These are phyloP conservation scores for Gymnothorax javanicus DNA, from an alignment of 2,797 vertebrate genomes.

Conservation along the genomic window DNA sequence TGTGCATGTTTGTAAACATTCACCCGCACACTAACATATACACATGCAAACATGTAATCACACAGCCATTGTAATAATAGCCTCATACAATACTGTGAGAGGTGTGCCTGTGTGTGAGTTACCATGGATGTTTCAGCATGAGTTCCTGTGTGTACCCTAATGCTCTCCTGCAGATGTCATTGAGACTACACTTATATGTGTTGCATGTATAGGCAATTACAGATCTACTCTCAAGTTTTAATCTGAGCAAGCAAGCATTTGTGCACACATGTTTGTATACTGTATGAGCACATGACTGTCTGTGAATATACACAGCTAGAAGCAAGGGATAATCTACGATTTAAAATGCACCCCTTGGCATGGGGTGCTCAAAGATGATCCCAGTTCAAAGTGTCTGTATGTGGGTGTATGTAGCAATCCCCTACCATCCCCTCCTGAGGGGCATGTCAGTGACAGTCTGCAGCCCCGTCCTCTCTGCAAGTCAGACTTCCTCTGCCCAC, in stretches of 20 bases:
- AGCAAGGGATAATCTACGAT: neutral
- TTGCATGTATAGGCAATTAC: neutral
- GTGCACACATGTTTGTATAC: slow-evolving; percentile 29
- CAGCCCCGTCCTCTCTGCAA: slow-evolving; percentile 40
- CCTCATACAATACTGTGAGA: neutral
- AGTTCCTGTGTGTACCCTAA: slow-evolving; percentile 31
- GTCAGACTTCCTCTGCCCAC: neutral
- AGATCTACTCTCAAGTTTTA: neutral
- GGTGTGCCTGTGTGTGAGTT: neutral
- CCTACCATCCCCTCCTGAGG: neutral
- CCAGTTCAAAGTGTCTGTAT: neutral
- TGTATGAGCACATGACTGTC: slow-evolving; percentile 41
- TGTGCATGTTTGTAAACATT: too few relatives aligned
- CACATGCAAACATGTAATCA: neutral
- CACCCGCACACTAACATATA: neutral
- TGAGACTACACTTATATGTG: slow-evolving; percentile 32
- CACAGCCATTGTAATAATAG: neutral
- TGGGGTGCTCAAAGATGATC: too few relatives aligned
- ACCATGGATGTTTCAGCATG: slow-evolving; percentile 30
- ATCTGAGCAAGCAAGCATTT: slow-evolving; percentile 35
- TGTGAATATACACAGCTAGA: neutral
- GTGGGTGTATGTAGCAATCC: neutral
- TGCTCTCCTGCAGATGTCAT: slow-evolving; percentile 19
- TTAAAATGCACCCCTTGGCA: neutral
- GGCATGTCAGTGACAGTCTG: slow-evolving; percentile 16